Conservation (phyloP, 2,113 vertebrate genomes). For the Mobula hypostoma region DNA sequence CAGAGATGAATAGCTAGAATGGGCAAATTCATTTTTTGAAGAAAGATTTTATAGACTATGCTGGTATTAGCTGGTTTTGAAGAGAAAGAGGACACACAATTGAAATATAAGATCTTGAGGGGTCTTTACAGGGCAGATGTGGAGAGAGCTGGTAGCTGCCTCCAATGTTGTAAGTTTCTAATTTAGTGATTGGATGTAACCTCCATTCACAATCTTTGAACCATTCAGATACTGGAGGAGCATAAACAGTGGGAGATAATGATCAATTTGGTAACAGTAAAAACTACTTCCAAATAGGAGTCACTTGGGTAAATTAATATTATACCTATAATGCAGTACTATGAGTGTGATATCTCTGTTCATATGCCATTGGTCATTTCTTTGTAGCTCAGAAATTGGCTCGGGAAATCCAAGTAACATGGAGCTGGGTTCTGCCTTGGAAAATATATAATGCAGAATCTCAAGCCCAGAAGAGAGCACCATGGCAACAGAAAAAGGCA, state of each 20-base stretch:
- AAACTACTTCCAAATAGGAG: neutral
- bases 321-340: neutral
- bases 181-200: neutral
- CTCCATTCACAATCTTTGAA: neutral
- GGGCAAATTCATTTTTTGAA: too few relatives aligned
- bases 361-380: neutral
- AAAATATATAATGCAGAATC: slow-evolving; percentile 28
- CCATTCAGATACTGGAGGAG: neutral
- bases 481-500: slow-evolving; percentile 26
- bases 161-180: too few relatives aligned
- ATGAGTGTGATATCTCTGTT: neutral
- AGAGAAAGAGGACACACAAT: too few relatives aligned
- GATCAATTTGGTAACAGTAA: neutral
- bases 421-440: slow-evolving; percentile 6
- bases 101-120: too few relatives aligned
- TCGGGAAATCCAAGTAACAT: neutral
- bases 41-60: too few relatives aligned
- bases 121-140: too few relatives aligned
- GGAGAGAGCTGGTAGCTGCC: too few relatives aligned
- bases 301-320: neutral
- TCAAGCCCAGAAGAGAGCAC: slow-evolving; percentile 2
- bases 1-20: too few relatives aligned
- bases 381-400: neutral
- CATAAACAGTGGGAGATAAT: neutral
- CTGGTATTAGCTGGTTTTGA: too few relatives aligned